Evolutionary conservation across 2,888 invertebrate species (phyloP), one percentile per base, ranked within the genome.

Genomic region (Eristalinus sepulchralis): DNA sequence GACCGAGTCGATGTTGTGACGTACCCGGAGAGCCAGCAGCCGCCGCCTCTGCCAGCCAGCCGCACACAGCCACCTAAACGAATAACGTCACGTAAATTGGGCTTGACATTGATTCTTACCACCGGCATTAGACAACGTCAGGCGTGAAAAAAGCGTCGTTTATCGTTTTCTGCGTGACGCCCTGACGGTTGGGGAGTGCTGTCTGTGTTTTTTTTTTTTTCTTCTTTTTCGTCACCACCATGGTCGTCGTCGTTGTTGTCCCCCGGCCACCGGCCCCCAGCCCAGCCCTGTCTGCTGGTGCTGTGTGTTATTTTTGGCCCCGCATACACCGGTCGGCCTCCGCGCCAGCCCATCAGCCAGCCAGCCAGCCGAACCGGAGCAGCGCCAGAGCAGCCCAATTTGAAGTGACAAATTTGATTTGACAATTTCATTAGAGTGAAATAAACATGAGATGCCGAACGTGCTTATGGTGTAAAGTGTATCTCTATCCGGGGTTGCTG

Each of bases 341-440:
- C n/a, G 8, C 17, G 1, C 47, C 17, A 17, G 47, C 17, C 17
- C 17, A 8, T 5, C 39, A 0, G 6, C 1, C 0, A 11, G n/a
- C 39, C n/a, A 0, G 39, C 5, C 39, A 4, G 39, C 13, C 39
- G 39, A 3, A 1, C 47, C 17, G 17, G 47, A 39, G 4, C 47
- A 17, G 17, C 47, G 5, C 5, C 47, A 47, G 47, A 47, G 47
- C 47, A 17, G 47, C 62, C 47, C 39, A 31, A 62, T 60, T 62
- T 53, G 47, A 62, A 72, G 72, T 62, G 72, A 72, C 31, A 72
- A 72, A 72, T 62, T 60, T 62, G 72, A 62, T 72, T 62, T 72
- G 72, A 72, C 72, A 72, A 72, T 47, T 60, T 72, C 62, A 72
- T 72, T 60, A 72, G 62, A 72, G 63, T 64, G 36, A 66, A 66